phyloP scores from a whole-genome alignment of 2,113 vertebrate species.

The Charina bottae region DNA sequence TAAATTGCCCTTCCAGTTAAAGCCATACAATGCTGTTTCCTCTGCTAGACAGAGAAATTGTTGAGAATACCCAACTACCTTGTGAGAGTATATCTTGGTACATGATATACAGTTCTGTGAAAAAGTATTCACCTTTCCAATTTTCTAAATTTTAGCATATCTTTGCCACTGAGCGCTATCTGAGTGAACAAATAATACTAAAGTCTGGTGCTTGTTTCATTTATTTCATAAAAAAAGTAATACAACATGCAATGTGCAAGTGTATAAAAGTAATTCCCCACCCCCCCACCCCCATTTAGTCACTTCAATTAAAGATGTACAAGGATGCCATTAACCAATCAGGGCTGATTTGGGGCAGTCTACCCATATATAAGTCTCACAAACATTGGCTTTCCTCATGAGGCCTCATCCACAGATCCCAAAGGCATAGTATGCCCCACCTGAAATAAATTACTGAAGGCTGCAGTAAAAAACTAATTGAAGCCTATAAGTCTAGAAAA shows the following conservation, averaged over 20 bases:
- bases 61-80: conserved; percentile 23
- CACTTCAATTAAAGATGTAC: background rate
- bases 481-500: background rate
- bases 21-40: conserved; percentile 18
- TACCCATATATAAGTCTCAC: background rate
- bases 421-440: background rate
- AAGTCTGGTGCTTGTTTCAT: background rate
- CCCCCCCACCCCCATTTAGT: background rate
- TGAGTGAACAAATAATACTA: background rate
- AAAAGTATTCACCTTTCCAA: background rate
- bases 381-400: background rate
- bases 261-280: background rate
- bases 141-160: background rate
- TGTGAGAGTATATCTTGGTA: conserved; percentile 32
- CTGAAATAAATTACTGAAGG: background rate
- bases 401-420: background rate
- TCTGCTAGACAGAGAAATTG: conserved; percentile 24
- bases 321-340: background rate
- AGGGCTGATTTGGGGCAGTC: background rate
- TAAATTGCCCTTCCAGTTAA: conserved; percentile 52
- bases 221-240: background rate
- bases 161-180: background rate
- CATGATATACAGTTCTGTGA: conserved; percentile 33
- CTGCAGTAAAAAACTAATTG: background rate
- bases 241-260: background rate